Base-by-base conservation (phyloP, 1,140 invertebrate species). In the Araneus ventricosus region DNA sequence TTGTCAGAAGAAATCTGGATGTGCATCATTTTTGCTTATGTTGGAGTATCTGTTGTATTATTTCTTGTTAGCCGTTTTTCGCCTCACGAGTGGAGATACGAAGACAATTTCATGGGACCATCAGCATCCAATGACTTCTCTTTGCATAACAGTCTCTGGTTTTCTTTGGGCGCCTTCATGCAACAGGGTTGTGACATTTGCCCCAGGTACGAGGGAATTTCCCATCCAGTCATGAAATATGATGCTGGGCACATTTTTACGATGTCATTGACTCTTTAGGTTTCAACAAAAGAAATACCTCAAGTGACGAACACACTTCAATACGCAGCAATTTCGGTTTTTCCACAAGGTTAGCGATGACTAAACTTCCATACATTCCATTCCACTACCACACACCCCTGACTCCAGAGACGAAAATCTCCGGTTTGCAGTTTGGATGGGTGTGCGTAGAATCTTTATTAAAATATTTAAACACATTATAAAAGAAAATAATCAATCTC, bases 1-100 rank as follows among this genome's bases (percentile, higher is more conserved):
- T 96, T 99, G 52, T 99, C 98, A 82, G 98, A 98, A 95, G 99
- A 99, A 95, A 99, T 99, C 95, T 99, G 99, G 99, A 98, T 97
- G 95, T 99, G 99, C 96, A 98, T 99, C 87, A 97, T 99, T 94
- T 98, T 99, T 95, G 99, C 98, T 82, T 99, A 99, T 95, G 97
- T 99, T 86, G 98, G 98, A 6, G 99, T 99, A 17, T 99, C 98
- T 95, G 98, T 99, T 93, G 98, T 99, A 1, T 96, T 99, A 5
- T 99, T 99, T 96, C 97, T 99, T 90, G 98, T 99, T 39, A 99
- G 98, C 57, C 96, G 97, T 93, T 99, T 99, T 95, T 99, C 98
- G 20, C 99, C 99, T 0, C 98, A 99, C 95, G 99, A 99, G 95
- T 99, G 98, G 98, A 96, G 97, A 93, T 95, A 96, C 59, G 95